A percentile compares a stretch with the other conserved stretches of the same genome.
Evolutionary conservation across 2,113 vertebrate species (phyloP).

Genomic region (Lanius collurio): DNA sequence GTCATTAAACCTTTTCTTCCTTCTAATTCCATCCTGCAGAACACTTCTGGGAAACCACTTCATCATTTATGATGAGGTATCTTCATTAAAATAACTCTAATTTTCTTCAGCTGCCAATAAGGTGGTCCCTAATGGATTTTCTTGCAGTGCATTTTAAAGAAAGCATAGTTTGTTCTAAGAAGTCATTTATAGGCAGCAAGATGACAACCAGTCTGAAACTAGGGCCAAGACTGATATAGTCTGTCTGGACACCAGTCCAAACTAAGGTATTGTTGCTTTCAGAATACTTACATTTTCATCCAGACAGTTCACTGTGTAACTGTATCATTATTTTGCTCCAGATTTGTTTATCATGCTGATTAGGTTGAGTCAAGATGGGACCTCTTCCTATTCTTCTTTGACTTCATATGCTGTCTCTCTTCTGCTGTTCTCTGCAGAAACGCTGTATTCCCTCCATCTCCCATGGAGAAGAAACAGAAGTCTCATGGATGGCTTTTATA

Average conservation of each 20-base stretch:
- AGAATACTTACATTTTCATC: not conserved
- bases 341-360: not conserved
- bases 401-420: not conserved
- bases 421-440: not conserved
- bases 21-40: not conserved
- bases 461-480: not conserved
- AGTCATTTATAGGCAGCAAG: not conserved
- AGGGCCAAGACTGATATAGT: not conserved
- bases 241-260: rapidly evolving
- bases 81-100: not conserved
- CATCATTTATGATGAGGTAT: not conserved
- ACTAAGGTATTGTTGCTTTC: not conserved
- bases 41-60: not conserved
- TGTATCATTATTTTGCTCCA: not conserved
- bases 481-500: not conserved
- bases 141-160: not conserved
- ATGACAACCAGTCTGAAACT: not conserved
- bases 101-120: not conserved
- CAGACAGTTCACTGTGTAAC: not conserved
- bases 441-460: not conserved
- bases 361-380: not conserved
- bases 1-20: not conserved
- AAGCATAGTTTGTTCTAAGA: not conserved
- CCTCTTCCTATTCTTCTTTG: not conserved
- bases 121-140: not conserved